Base-by-base conservation (phyloP, 2,113 vertebrate species). In the Peromyscus californicus region DNA sequence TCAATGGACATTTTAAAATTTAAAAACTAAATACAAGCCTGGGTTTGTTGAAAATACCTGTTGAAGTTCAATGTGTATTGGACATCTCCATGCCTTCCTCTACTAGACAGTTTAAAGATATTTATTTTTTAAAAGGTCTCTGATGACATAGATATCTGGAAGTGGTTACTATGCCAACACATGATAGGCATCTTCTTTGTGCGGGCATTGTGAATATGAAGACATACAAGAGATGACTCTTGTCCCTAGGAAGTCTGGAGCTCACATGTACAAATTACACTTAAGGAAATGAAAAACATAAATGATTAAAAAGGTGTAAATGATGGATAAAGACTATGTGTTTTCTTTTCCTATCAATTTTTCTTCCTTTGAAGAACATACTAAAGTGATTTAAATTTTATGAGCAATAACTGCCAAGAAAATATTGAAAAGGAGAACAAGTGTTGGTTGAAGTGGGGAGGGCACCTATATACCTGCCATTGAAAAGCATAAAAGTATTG, bases 321-420 rank as follows among this genome's bases (percentile, higher is more conserved):
- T 69, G 45, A 24, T 80, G 9, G 79, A 91, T 57, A 63, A 97
- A 80, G 21, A 39, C 16, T 42, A 45, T 79, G 29, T 1, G 21
- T 61, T 72, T 89, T 48, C 86, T 74, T 87, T 63, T 54, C 39
- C 63, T 3, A 42, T 54, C 57, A 17, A 24, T 51, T 45, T 97
- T 29, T 59, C 45, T 72, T 95, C 2, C 36, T 63, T 65, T 91
- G 93, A 36, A 87, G 57, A 93, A 85, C 4, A 51, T 63, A 9
- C 82, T 93, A 80, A 79, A 79, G 15, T 39, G 7, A 93, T 91
- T 87, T 91, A 69, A 63, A 85, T 36, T 80, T 92, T 26, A 36
- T 0, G 29, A 59, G 1, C 33, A 93, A 85, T 31, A 89, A 82
- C 1, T 48, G 3, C 10, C 57, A 39, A 65, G 36, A 91, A 91